phyloP scores from a whole-genome alignment of 2,113 vertebrate genomes.

The Aphyosemion australe region DNA sequence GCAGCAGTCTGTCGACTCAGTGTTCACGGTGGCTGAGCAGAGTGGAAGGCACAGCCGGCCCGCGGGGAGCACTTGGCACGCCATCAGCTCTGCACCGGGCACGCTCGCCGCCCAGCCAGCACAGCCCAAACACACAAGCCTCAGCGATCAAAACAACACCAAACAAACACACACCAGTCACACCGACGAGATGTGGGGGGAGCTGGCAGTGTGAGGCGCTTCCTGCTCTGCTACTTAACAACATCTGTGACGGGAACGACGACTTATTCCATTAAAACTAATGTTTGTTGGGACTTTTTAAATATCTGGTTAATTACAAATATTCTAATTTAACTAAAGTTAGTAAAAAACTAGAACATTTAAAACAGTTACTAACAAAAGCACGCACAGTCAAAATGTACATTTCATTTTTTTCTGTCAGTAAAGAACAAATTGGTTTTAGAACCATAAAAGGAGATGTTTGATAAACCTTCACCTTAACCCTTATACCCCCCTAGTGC shows the following conservation, averaged over 20 bases:
- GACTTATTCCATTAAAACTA: not conserved
- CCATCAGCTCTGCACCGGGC: conserved; percentile 74
- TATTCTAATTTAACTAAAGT: not conserved
- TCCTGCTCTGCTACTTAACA: conserved; percentile 27
- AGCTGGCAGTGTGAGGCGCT: conserved; percentile 7
- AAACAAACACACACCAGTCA: conserved; percentile 77
- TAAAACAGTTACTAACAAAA: no score
- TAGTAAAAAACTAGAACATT: no score
- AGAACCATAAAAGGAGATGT: no score
- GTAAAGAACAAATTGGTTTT: no score
- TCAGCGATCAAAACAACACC: conserved; percentile 76
- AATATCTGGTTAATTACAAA: not conserved
- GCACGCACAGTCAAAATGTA: no score
- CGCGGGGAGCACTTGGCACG: conserved; percentile 80
- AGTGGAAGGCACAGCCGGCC: conserved; percentile 74
- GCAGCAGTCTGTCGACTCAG: conserved; percentile 75
- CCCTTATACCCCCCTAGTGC: no score
- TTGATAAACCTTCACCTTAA: no score
- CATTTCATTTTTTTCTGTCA: no score
- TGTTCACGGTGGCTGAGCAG: conserved; percentile 78
- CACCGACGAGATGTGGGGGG: conserved; percentile 54
- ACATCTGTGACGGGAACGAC: not conserved
- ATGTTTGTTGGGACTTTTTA: not conserved
- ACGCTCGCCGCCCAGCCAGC: conserved; percentile 63
- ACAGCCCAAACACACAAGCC: conserved; percentile 76